phyloP scores from a whole-genome alignment of 2,888 invertebrate genomes.

The Nemotelus pantherinus region DNA sequence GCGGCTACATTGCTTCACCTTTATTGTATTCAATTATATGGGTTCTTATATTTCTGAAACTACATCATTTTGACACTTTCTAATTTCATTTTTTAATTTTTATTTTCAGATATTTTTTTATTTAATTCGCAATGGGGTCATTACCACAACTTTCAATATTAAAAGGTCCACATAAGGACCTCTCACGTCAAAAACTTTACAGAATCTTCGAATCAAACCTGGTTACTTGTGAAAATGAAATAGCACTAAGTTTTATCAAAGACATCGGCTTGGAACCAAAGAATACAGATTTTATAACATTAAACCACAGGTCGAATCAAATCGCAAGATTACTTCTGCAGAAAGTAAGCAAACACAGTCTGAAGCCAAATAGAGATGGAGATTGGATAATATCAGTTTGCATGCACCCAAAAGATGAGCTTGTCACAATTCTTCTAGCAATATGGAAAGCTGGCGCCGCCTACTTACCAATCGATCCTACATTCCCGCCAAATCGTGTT shows the following conservation, averaged over 20 bases:
- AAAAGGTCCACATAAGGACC: conserved; percentile 69
- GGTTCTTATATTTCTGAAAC: too few relatives aligned
- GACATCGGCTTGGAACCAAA: conserved; percentile 37
- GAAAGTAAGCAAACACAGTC: conserved; percentile 48
- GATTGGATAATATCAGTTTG: conserved; percentile 81
- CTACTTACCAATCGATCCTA: conserved; percentile 83
- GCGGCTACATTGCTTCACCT: too few relatives aligned
- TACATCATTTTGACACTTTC: too few relatives aligned
- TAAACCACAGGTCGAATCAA: conserved; percentile 65
- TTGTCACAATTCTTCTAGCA: conserved; percentile 75
- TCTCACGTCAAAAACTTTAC: conserved; percentile 68
- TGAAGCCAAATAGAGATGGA: conserved; percentile 70
- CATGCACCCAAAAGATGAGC: conserved; percentile 78
- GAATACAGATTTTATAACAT: conserved; percentile 60
- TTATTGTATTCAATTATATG: too few relatives aligned
- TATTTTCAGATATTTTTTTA: background rate
- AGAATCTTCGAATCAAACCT: conserved; percentile 70
- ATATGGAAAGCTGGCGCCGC: conserved; percentile 85
- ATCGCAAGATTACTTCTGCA: conserved; percentile 60
- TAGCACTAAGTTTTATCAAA: conserved; percentile 28
- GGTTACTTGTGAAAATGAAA: conserved; percentile 66
- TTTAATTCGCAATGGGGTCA: conserved; percentile 72
- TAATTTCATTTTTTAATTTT: background rate
- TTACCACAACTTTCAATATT: conserved; percentile 78
- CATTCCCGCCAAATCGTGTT: conserved; percentile 75